Base-by-base conservation (phyloP, 2,113 vertebrate species). In the Megaceryle torquata region DNA sequence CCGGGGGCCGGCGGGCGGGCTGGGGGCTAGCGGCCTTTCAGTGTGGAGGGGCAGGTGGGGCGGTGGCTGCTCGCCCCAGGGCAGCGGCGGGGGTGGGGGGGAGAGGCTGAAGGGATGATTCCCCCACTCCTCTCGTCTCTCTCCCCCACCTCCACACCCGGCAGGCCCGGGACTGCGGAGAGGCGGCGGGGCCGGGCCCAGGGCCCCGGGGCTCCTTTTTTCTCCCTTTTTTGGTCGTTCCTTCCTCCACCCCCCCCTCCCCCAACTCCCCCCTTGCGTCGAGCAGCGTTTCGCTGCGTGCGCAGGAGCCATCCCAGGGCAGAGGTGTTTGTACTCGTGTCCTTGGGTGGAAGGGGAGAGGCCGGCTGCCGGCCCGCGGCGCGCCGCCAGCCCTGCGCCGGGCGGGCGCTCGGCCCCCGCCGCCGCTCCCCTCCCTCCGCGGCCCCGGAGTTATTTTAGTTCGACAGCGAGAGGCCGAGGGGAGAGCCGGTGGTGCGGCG, bases 271-370 rank as follows among this genome's bases (percentile, higher is more conserved):
- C 25, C 71, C 77, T 17, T 59, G 41, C 26, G 46, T 15, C 33
- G 75, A 83, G 68, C 64, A 78, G 87, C 72, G 70, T 59, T 46
- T n/a, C 51, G 71, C 82, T 92, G 92, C 89, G 90, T 94, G 95
- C 95, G 95, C 90, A 90, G 89, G 90, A 94, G 92, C 92, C 86
- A 54, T 78, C 86, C 90, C 83, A 21, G 92, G 95, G 91, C 91
- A 91, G 90, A 86, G 95, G 90, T 88, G 95, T 90, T 94, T 91
- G 95, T 91, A 82, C 78, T 90, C 89, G 92, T 90, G 94, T 92
- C 92, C 95, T 95, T 95, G 94, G 88, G 69, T 88, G 76, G 84
- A 91, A 91, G 91, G 88, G 57, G 75, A 88, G 88, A 79, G 82
- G 90, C 89, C 48, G 80, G 29, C 43, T 12, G 43, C 37, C 57